Conservation (phyloP, 2,888 invertebrate species). For the Agrotis puta region DNA sequence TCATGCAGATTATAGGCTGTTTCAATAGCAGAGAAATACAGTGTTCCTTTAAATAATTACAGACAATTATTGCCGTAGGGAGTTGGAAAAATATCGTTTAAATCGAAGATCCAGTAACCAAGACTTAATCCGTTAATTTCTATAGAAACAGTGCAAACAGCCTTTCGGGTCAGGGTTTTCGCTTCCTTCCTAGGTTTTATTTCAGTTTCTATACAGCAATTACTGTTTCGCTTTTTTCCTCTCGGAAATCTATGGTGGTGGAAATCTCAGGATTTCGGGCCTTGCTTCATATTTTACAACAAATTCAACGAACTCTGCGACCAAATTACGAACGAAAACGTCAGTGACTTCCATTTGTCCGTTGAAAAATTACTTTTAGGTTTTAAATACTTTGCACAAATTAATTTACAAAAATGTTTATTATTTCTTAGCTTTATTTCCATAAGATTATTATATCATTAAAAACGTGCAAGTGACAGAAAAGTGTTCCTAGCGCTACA, state of each 20-base stretch:
- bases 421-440: no score
- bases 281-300: neutral
- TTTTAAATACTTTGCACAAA: no score
- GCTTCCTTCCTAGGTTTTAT: neutral
- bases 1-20: conserved; percentile 17
- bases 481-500: no score
- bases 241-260: no score
- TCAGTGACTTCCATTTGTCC: no score
- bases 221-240: neutral
- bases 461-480: no score
- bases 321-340: no score
- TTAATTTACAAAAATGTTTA: no score
- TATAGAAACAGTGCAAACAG: neutral
- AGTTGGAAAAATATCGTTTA: neutral
- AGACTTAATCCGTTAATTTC: no score
- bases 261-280: neutral
- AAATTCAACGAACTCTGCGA: neutral
- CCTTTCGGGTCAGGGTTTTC: neutral
- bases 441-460: no score
- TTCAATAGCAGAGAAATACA: neutral
- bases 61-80: conserved; percentile 2
- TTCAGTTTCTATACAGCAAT: neutral
- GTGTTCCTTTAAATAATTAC: neutral
- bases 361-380: no score
- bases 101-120: neutral